A percentile compares a stretch with the other conserved stretches of the same genome.
Evolutionary conservation across 2,888 invertebrate species (phyloP).

Genomic region (Hylaea fasciaria): DNA sequence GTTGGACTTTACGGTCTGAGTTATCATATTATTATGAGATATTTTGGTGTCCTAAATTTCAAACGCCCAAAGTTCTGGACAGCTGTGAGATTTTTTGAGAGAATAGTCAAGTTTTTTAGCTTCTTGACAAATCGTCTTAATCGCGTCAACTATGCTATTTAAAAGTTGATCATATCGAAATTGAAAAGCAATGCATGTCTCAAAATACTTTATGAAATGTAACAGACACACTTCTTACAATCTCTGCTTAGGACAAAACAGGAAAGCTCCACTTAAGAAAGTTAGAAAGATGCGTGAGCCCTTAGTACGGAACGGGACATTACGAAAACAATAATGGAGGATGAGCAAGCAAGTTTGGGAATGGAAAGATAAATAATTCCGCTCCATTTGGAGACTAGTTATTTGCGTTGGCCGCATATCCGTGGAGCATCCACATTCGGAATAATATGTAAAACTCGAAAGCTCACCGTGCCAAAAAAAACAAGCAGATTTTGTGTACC

Average conservation of each 20-base stretch:
- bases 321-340: conserved; percentile 53
- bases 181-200: no score
- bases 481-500: conserved; percentile 40
- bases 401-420: conserved; percentile 49
- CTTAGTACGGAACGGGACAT: conserved; percentile 22
- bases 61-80: no score
- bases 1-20: no score
- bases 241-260: neutral
- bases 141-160: no score
- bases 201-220: no score
- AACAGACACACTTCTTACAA: no score
- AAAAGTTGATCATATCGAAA: no score
- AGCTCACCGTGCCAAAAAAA: conserved; percentile 48
- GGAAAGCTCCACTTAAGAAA: conserved; percentile 12
- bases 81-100: no score
- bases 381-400: conserved; percentile 43
- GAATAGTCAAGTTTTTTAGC: no score
- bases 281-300: conserved; percentile 4
- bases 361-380: conserved; percentile 60
- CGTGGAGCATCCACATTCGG: conserved; percentile 35
- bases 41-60: no score
- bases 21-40: no score
- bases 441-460: conserved; percentile 51
- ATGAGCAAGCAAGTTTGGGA: conserved; percentile 49
- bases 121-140: no score